Evolutionary conservation across 2,113 vertebrate species (phyloP).

Genomic region (Heteronetta atricapilla): DNA sequence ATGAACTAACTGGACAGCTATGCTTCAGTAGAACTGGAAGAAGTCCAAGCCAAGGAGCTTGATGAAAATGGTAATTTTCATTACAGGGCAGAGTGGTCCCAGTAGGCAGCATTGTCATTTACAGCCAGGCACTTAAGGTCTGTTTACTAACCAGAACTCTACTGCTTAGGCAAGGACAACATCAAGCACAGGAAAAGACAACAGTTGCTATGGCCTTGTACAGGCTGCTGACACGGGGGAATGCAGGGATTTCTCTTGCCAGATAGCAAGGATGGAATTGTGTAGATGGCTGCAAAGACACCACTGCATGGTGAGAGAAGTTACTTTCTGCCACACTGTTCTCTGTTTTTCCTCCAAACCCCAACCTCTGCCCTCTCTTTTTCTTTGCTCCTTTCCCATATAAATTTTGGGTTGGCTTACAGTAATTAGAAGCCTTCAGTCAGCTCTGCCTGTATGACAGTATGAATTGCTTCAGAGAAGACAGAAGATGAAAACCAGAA

Average conservation of each 20-base stretch:
- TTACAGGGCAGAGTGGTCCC: background rate
- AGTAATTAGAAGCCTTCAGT: background rate
- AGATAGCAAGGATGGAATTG: background rate
- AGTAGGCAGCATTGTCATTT: background rate
- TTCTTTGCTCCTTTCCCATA: background rate
- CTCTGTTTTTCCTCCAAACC: background rate
- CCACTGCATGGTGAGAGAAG: background rate
- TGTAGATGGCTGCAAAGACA: background rate
- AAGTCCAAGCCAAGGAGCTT: background rate
- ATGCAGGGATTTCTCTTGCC: background rate
- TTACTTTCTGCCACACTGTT: background rate
- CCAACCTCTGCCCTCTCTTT: background rate
- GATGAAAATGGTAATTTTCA: background rate
- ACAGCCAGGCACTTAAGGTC: background rate
- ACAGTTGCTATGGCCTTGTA: background rate
- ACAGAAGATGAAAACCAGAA: background rate
- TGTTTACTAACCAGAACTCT: background rate
- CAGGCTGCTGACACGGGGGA: background rate
- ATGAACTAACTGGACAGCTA: background rate
- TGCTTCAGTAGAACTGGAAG: constrained; percentile 22
- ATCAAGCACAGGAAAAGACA: background rate
- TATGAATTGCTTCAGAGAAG: background rate
- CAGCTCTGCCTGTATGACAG: background rate
- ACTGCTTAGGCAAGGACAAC: accelerated
- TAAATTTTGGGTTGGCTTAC: background rate